These are phyloP conservation scores for Toxonevra muliebris DNA, from an alignment of 2,888 invertebrate species.

Conservation along the genomic window DNA sequence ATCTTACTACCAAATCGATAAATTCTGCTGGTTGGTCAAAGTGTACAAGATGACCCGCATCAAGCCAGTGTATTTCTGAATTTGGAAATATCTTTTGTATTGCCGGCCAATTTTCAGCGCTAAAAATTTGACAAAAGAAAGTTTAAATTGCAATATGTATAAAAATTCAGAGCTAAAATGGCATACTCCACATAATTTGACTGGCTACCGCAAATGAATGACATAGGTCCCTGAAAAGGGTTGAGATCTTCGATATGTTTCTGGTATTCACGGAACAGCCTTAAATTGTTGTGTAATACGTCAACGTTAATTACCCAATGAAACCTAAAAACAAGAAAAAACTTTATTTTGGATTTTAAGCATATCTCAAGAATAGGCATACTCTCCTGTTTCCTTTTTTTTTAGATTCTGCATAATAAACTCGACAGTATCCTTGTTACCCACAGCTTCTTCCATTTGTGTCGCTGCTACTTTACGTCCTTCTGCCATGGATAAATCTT, in stretches of 20 bases:
- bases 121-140: conserved; percentile 52
- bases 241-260: conserved; percentile 41
- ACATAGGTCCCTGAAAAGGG: conserved; percentile 74
- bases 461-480: conserved; percentile 75
- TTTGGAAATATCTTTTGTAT: conserved; percentile 75
- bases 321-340: conserved; percentile 62
- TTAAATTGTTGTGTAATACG: conserved; percentile 74
- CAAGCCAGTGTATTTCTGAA: conserved; percentile 66
- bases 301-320: conserved; percentile 82
- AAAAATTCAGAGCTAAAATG: not conserved
- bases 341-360: too few species aligned
- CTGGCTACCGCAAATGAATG: conserved; percentile 84
- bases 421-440: conserved; percentile 71
- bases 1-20: conserved; percentile 62
- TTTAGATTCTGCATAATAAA: conserved; percentile 89
- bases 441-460: conserved; percentile 69
- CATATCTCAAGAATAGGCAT: conserved; percentile 28
- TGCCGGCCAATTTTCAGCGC: conserved; percentile 67
- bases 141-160: not conserved
- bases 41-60: conserved; percentile 94
- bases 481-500: conserved; percentile 73
- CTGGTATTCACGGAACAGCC: conserved; percentile 47
- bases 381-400: conserved; percentile 65
- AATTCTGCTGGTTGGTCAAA: conserved; percentile 80
- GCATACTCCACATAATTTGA: conserved; percentile 84